Percentiles rank a stretch among this genome's conserved stretches.
phyloP scores from a whole-genome alignment of 1,140 invertebrate genomes.

The Hydropsyche tenuis region DNA sequence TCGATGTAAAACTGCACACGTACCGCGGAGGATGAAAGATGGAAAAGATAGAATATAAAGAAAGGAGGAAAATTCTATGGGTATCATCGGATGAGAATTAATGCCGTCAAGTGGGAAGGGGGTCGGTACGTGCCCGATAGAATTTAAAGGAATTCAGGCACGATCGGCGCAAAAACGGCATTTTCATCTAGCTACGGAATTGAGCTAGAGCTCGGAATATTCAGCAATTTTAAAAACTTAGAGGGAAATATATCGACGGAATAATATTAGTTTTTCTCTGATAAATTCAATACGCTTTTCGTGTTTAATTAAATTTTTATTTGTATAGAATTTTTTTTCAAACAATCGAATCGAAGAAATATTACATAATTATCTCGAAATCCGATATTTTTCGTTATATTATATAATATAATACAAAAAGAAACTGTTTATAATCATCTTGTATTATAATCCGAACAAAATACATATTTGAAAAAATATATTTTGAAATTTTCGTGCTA shows the following conservation, averaged over 20 bases:
- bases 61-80: slow-evolving; percentile 14
- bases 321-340: too few species aligned
- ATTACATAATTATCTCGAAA: too few species aligned
- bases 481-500: too few species aligned
- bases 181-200: slow-evolving; percentile 5
- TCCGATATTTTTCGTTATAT: too few species aligned
- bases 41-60: slow-evolving; percentile 7
- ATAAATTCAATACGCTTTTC: too few species aligned
- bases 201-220: background rate
- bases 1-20: background rate
- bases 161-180: slow-evolving; percentile 8
- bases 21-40: background rate
- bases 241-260: background rate
- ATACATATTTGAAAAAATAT: too few species aligned
- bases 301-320: too few species aligned
- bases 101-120: background rate
- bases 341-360: too few species aligned
- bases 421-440: too few species aligned
- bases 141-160: slow-evolving; percentile 26
- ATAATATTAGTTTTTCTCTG: too few species aligned
- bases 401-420: too few species aligned
- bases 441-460: too few species aligned
- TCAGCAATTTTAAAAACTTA: background rate
- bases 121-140: slow-evolving; percentile 9
- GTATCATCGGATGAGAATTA: slow-evolving; percentile 9